Evolutionary conservation across 2,888 invertebrate genomes (phyloP), one percentile per base, ranked within the genome.

Genomic region (Diplolepis rosae): DNA sequence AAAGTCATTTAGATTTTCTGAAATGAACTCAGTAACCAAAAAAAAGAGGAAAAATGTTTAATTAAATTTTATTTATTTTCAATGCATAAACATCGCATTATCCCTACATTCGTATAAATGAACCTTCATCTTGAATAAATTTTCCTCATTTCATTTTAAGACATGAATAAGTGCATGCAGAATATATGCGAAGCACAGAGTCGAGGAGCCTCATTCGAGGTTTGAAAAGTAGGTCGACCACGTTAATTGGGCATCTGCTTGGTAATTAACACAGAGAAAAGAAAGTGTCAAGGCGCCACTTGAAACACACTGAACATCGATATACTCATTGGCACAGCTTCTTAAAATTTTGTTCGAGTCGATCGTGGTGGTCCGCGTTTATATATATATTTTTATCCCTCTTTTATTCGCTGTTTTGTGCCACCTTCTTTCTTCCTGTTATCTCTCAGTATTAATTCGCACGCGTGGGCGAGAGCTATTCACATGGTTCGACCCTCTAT

Each of bases 361-460:
- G 1, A 28, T 27, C 15, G 6, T 52, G 52, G 52, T 52, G 52
- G 52, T 52, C 52, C 28, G 52, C 9, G 27, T 30, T 28, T 27
- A 52, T 28, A 27, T n/a, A n/a, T 15, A n/a, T 7, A 7, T 52
- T 30, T 52, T 52, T 52, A 4, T 52, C 51, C 13, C 27, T 52
- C 28, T 27, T 51, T 51, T 51, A n/a, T 27, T 27, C n/a, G 6
- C 28, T 52, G n/a, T 52, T 52, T 52, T 52, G 6, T 28, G 52
- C n/a, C 52, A 52, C 7, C 72, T 48, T 71, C 69, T 42, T 71
- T 61, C 77, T 76, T 72, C 32, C 74, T 82, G 79, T 84, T 84
- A 82, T 83, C 80, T 79, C 72, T 74, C 76, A 76, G 76, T 81
- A 83, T 84, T 83, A 84, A 84, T 83, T 84, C 81, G 81, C 84